A percentile compares a stretch with the other conserved stretches of the same genome.
Conservation (phyloP, 2,113 vertebrate genomes). For the Hippocampus comes region DNA sequence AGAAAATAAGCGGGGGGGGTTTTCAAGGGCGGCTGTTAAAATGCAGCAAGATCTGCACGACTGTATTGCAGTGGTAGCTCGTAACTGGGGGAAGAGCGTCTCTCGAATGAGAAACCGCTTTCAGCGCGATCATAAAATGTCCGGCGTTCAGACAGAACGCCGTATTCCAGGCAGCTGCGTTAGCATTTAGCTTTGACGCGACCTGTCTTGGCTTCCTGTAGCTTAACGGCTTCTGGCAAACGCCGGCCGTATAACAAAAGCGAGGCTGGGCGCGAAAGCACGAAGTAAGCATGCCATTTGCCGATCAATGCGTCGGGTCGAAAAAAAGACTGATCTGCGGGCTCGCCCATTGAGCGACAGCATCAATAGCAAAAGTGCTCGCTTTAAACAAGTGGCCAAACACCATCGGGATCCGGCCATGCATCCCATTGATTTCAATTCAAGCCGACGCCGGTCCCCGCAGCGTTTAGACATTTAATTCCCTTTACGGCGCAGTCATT, state of each 20-base stretch:
- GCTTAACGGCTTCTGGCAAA: slow-evolving; percentile 8
- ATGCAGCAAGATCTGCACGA: background rate
- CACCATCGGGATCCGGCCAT: slow-evolving; percentile 58
- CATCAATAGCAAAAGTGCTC: slow-evolving; percentile 58
- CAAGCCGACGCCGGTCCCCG: slow-evolving; percentile 54
- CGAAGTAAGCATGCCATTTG: slow-evolving; percentile 60
- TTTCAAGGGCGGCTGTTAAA: slow-evolving; percentile 18
- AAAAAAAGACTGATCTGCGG: slow-evolving; percentile 57
- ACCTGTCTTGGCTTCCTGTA: background rate
- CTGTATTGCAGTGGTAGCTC: background rate
- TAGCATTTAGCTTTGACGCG: background rate
- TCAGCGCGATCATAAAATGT: background rate
- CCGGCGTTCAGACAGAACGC: background rate
- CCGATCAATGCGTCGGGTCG: slow-evolving; percentile 60
- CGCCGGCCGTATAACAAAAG: slow-evolving; percentile 18
- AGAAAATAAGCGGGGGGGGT: slow-evolving; percentile 11
- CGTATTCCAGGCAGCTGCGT: background rate
- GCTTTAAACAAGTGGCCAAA: slow-evolving; percentile 63
- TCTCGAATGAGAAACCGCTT: no score
- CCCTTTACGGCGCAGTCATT: slow-evolving; percentile 69
- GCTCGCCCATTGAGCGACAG: slow-evolving; percentile 54
- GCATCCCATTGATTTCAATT: slow-evolving; percentile 67
- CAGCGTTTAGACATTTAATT: slow-evolving; percentile 70
- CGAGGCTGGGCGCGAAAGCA: slow-evolving; percentile 41
- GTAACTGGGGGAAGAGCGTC: background rate